Evolutionary conservation across 2,797 vertebrate genomes (phyloP).

Genomic region (Perodicticus potto): DNA sequence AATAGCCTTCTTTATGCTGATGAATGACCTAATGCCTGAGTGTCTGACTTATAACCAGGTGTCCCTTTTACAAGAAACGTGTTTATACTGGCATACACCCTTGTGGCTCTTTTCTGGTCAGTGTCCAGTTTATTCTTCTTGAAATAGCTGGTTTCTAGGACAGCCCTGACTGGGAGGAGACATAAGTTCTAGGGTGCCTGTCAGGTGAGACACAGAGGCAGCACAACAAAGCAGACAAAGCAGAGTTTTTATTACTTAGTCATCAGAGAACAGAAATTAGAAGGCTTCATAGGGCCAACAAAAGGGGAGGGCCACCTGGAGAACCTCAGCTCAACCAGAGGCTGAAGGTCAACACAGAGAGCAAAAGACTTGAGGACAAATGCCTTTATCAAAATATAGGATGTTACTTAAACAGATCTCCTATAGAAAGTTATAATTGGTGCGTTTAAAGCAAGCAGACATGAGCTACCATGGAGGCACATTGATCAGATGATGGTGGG

Average conservation of each 20-base stretch:
- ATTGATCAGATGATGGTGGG: too few relatives aligned
- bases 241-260: neutral
- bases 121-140: neutral
- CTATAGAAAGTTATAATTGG: neutral
- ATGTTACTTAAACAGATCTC: neutral
- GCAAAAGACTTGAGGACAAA: neutral
- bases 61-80: neutral
- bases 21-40: neutral
- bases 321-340: too few relatives aligned
- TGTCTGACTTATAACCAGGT: too few relatives aligned
- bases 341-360: too few relatives aligned
- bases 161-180: neutral
- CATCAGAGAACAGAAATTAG: neutral
- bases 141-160: neutral
- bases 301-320: neutral
- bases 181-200: neutral
- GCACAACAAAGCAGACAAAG: neutral
- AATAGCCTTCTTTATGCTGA: neutral
- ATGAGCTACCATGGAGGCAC: neutral
- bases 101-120: neutral
- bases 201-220: neutral
- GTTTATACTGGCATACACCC: neutral
- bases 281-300: neutral
- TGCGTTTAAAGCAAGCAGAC: neutral
- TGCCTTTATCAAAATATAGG: neutral